Base-by-base conservation (phyloP, 2,797 vertebrate species). In the Ara ararauna region DNA sequence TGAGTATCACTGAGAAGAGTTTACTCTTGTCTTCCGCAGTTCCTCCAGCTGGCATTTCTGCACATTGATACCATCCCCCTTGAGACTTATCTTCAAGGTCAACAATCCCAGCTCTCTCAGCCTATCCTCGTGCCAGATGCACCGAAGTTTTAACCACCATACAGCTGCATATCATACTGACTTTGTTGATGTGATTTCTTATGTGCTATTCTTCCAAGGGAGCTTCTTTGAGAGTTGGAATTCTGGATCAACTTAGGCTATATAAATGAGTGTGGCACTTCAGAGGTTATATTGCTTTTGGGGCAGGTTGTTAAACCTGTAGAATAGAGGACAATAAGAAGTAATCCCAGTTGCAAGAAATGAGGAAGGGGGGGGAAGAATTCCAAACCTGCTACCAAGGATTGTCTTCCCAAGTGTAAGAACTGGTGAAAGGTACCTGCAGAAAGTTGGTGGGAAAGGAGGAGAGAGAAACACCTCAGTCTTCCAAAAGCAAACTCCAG, bases 161-260 rank as follows among this genome's bases (percentile, higher is more conserved):
- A 7, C 30, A 27, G 53, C 62, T 60, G 44, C 62, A 24, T 51
- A 42, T 34, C 9, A 6, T 47, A 9, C 3, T 18, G 65, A 5
- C 36, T 77, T 74, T 27, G 20, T 5, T 5, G 13, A 2, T 58
- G 56, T 5, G 40, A 68, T 70, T 32, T 51, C 26, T 11, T 6
- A 4, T 1, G 0, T 9, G 29, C 10, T 34, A 2, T 34, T 70
- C 18, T 73, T 50, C 48, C 36, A 56, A 9, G 29, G 38, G 6
- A 34, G 5, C 13, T 4, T 40, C 45, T 65, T 10, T 16, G 20
- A 8, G 40, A 70, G 14, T 5, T 38, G 36, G 66, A 36, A 30
- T 34, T 48, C 45, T 48, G 62, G 11, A 17, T 48, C 1, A 2
- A 0, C 29, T n/a, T 32, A 9, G 45, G 34, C 32, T 17, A 1